A percentile compares a stretch with the other conserved stretches of the same genome.
Evolutionary conservation across 2,113 vertebrate genomes (phyloP).

Genomic region (Craseonycteris thonglongyai): DNA sequence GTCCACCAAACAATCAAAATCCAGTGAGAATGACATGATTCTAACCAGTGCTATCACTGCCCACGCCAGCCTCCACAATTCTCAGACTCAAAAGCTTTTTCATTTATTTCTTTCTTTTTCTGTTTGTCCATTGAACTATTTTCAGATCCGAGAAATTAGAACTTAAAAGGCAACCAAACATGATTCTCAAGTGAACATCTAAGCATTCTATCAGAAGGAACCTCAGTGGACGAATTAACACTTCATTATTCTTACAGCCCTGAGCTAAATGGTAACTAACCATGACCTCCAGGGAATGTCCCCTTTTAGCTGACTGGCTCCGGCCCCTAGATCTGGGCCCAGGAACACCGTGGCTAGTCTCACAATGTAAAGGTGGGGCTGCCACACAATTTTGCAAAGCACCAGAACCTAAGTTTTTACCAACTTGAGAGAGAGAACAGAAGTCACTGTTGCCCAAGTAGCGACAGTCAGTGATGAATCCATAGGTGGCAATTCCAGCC

Average conservation of each 20-base stretch:
- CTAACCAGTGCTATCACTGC: not conserved
- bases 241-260: not conserved
- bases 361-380: not conserved
- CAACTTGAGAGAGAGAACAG: slow-evolving; percentile 55
- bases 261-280: not conserved
- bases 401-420: slow-evolving; percentile 41
- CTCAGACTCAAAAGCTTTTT: not conserved
- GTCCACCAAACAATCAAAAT: not conserved
- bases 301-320: not conserved
- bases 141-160: slow-evolving; percentile 33
- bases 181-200: not conserved
- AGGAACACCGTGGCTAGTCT: not conserved
- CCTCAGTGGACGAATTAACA: fast-evolving
- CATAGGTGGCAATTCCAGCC: not conserved
- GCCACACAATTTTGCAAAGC: not conserved
- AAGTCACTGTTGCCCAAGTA: slow-evolving; percentile 10
- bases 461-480: not conserved
- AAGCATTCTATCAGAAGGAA: not conserved
- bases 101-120: not conserved
- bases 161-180: not conserved
- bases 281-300: not conserved
- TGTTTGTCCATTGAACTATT: not conserved
- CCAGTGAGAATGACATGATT: not conserved
- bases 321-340: not conserved
- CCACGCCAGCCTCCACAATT: not conserved